Evolutionary conservation across 2,888 invertebrate species (phyloP).

Genomic region (Sarcophaga carnaria): DNA sequence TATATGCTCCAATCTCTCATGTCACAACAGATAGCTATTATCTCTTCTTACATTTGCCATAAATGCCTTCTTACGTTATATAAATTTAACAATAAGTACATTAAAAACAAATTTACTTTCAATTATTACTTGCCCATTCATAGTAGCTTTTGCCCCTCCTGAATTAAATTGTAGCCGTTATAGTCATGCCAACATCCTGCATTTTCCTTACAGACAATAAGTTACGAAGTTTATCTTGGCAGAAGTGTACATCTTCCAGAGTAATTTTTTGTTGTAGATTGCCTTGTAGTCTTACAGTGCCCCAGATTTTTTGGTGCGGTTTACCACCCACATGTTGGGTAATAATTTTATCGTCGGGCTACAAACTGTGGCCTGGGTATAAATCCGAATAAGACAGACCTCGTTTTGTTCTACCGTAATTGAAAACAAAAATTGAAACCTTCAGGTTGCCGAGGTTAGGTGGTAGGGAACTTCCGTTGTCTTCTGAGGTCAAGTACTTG

Average conservation of each 20-base stretch:
- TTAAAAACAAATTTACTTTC: constrained; percentile 51
- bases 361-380: no score
- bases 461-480: no score
- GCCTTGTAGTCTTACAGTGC: constrained; percentile 73
- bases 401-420: no score
- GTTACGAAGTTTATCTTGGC: constrained; percentile 72
- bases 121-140: constrained; percentile 59
- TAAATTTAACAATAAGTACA: constrained; percentile 60
- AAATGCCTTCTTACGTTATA: constrained; percentile 13
- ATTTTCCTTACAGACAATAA: constrained; percentile 65
- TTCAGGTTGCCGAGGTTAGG: no score
- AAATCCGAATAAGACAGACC: no score
- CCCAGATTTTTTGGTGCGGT: no score
- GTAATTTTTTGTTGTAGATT: constrained; percentile 68
- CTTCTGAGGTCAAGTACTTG: no score
- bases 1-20: constrained; percentile 70
- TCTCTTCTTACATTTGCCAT: constrained; percentile 21
- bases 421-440: no score
- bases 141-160: constrained; percentile 68
- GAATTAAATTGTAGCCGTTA: constrained; percentile 47
- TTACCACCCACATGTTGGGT: no score
- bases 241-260: constrained; percentile 72
- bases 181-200: constrained; percentile 74
- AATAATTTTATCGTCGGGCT: no score
- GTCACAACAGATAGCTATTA: constrained; percentile 65